These are phyloP conservation scores for Myotis myotis DNA, from an alignment of 2,797 vertebrate genomes.

Conservation along the genomic window DNA sequence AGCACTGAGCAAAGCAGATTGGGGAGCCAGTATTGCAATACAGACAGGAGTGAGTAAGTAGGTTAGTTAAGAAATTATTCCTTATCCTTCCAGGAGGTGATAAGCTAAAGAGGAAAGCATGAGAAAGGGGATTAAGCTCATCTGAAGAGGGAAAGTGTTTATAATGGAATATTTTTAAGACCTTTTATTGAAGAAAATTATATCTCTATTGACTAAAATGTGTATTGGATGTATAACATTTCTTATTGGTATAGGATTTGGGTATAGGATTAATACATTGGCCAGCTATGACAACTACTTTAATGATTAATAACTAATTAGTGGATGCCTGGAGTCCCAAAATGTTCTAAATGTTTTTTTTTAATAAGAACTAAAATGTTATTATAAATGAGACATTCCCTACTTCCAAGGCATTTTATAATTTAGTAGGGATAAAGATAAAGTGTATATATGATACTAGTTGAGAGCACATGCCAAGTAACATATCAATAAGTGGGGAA, in stretches of 20 bases:
- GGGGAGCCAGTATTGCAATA: not conserved
- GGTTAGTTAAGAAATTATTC: not conserved
- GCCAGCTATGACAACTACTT: not conserved
- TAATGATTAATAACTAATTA: constrained; percentile 22
- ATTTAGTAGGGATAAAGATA: not conserved
- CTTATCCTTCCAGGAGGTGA: constrained; percentile 53
- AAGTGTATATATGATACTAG: not conserved
- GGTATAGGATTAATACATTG: not conserved
- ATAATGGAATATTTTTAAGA: not conserved
- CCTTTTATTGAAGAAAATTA: not conserved
- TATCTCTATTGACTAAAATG: not conserved
- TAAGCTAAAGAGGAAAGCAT: constrained; percentile 17
- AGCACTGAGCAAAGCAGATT: not conserved
- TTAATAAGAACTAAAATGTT: not conserved
- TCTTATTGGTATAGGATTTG: not conserved
- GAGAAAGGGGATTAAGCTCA: not conserved
- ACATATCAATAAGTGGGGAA: not conserved
- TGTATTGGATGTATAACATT: not conserved
- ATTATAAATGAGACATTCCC: not conserved
- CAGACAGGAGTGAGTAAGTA: not conserved
- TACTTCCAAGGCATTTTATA: constrained; percentile 24
- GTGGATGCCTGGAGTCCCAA: not conserved
- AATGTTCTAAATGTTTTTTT: constrained; percentile 5
- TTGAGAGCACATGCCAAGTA: not conserved
- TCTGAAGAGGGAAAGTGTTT: not conserved